Evolutionary conservation across 2,797 vertebrate genomes (phyloP).

Genomic region (Apogon hyalosoma): DNA sequence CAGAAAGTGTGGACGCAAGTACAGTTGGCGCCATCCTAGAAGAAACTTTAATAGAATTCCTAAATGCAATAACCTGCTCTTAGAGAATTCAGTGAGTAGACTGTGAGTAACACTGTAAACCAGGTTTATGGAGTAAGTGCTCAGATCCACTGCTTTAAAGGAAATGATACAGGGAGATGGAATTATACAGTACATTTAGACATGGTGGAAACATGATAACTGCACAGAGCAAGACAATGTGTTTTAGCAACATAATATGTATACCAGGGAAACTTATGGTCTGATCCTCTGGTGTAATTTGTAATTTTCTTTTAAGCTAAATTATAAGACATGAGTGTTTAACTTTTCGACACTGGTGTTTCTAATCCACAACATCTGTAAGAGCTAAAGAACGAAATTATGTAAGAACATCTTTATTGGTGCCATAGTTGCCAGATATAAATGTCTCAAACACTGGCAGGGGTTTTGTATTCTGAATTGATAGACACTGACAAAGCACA

Average conservation of each 20-base stretch:
- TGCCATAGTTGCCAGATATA: neutral
- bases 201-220: constrained; percentile 17
- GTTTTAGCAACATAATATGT: neutral
- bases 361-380: too few species aligned
- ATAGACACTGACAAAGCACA: too few species aligned
- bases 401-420: neutral
- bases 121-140: constrained; percentile 8
- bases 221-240: constrained; percentile 4
- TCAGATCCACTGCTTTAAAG: neutral
- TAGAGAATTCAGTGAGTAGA: constrained; percentile 3
- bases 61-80: constrained; percentile 25
- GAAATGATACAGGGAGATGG: constrained; percentile 2
- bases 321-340: neutral
- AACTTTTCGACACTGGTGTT: too few species aligned
- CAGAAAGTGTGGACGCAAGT: neutral
- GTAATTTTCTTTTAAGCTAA: neutral
- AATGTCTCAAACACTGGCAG: constrained; percentile 2
- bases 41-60: constrained; percentile 29
- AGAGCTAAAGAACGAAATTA: too few species aligned
- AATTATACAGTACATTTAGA: constrained; percentile 6
- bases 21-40: neutral
- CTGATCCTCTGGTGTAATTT: neutral
- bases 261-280: neutral
- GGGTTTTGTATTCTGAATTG: too few species aligned
- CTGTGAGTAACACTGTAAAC: neutral